phyloP scores from a whole-genome alignment of 2,797 vertebrate species.

The Agapornis canus region DNA sequence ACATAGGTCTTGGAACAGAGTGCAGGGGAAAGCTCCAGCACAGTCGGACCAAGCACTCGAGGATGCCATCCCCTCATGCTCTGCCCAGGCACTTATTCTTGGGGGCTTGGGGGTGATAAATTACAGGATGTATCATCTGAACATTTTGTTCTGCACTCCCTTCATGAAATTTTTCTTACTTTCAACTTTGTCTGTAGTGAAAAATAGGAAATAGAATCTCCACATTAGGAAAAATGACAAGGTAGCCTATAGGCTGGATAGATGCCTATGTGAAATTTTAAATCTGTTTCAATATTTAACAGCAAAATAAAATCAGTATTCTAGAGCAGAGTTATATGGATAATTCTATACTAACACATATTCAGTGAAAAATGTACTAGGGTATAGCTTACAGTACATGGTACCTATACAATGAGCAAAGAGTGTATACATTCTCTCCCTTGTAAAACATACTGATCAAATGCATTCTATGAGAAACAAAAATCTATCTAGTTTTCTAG shows the following conservation, averaged over 20 bases:
- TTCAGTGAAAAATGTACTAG: neutral
- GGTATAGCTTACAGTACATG: neutral
- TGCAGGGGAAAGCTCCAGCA: neutral
- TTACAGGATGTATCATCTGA: neutral
- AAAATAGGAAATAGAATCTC: neutral
- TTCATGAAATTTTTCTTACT: neutral
- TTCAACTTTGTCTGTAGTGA: neutral
- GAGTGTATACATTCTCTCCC: neutral
- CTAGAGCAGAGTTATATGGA: neutral
- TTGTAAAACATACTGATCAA: neutral
- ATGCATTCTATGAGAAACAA: neutral
- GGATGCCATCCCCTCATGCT: neutral
- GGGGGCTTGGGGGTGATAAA: neutral
- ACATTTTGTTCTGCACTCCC: neutral
- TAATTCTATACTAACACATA: neutral
- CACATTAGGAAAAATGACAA: neutral
- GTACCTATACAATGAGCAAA: neutral
- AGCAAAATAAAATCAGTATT: neutral
- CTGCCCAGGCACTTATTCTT: neutral
- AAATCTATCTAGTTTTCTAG: neutral
- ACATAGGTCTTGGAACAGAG: rapidly evolving
- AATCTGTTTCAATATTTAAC: neutral
- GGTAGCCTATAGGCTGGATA: neutral
- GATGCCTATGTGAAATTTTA: neutral
- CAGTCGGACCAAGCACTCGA: rapidly evolving